phyloP scores from a whole-genome alignment of 2,113 vertebrate genomes.

The Nanorana parkeri region DNA sequence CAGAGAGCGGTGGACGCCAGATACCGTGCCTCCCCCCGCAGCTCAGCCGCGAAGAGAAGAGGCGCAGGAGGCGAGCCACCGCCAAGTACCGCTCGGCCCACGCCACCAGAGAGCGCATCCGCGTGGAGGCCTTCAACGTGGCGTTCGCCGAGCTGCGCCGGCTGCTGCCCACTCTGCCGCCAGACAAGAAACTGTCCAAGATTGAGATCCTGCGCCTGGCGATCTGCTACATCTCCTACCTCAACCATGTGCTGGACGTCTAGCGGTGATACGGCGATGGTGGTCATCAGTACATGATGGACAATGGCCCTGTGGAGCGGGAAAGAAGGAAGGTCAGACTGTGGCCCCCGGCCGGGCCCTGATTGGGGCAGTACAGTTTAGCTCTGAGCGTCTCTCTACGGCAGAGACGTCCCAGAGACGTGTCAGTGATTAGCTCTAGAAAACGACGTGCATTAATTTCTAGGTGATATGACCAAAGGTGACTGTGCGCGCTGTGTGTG shows the following conservation, averaged over 20 bases:
- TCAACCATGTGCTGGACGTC: slow-evolving; percentile 87
- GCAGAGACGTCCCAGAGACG: neutral
- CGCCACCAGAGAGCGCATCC: slow-evolving; percentile 78
- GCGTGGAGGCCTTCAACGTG: slow-evolving; percentile 80
- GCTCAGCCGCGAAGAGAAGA: slow-evolving; percentile 89
- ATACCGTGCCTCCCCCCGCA: slow-evolving; percentile 77
- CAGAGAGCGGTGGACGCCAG: slow-evolving; percentile 75
- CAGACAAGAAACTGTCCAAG: slow-evolving; percentile 87
- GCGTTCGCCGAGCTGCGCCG: slow-evolving; percentile 78
- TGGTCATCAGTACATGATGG: neutral
- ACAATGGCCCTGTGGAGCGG: neutral
- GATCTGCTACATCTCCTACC: slow-evolving; percentile 88
- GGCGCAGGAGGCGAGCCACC: slow-evolving; percentile 76
- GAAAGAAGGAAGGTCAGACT: slow-evolving; percentile 6
- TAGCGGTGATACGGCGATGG: slow-evolving; percentile 60
- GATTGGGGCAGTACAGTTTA: neutral
- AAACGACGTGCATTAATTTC: slow-evolving; percentile 28
- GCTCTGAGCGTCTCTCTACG: neutral
- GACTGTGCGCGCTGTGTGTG: neutral
- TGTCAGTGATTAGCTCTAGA: slow-evolving; percentile 19
- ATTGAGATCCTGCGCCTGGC: slow-evolving; percentile 85
- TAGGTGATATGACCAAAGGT: slow-evolving; percentile 48
- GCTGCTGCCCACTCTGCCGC: slow-evolving; percentile 81
- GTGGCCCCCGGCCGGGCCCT: neutral
- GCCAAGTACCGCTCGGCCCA: slow-evolving; percentile 78